A percentile compares a stretch with the other conserved stretches of the same genome.
phyloP scores from a whole-genome alignment of 2,888 invertebrate species.

The Melieria omissa region DNA sequence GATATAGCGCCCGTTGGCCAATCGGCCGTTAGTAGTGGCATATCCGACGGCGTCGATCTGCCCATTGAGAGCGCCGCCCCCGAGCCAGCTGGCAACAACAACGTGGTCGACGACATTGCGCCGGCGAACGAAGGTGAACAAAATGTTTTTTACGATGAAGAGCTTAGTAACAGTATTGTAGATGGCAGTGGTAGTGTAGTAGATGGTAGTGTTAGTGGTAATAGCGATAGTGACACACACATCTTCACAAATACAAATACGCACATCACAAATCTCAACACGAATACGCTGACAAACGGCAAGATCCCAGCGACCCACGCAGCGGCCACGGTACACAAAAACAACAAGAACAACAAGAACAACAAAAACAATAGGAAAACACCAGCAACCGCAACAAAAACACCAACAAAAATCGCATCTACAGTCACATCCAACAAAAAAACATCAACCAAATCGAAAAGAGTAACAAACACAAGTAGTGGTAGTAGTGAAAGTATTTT shows the following conservation, averaged over 20 bases:
- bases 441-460: constrained; percentile 45
- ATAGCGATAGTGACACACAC: constrained; percentile 54
- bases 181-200: constrained; percentile 58
- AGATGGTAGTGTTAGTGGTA: constrained; percentile 45
- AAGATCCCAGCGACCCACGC: constrained; percentile 34
- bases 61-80: constrained; percentile 56
- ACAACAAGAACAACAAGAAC: constrained; percentile 44
- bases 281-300: constrained; percentile 44
- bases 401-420: constrained; percentile 46
- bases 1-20: constrained; percentile 51
- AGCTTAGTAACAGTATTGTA: constrained; percentile 56
- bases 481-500: constrained; percentile 42
- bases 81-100: constrained; percentile 51
- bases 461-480: constrained; percentile 44
- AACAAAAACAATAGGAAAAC: constrained; percentile 31
- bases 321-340: constrained; percentile 44
- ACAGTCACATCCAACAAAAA: constrained; percentile 44
- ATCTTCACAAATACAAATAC: constrained; percentile 16
- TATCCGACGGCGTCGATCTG: constrained; percentile 60
- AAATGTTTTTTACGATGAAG: constrained; percentile 67
- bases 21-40: constrained; percentile 51
- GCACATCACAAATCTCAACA: constrained; percentile 49
- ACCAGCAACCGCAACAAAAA: constrained; percentile 34
- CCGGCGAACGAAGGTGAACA: constrained; percentile 64
- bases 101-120: constrained; percentile 52